Evolutionary conservation across 2,888 invertebrate species (phyloP).

Genomic region (Parapristionchus giblindavisi): DNA sequence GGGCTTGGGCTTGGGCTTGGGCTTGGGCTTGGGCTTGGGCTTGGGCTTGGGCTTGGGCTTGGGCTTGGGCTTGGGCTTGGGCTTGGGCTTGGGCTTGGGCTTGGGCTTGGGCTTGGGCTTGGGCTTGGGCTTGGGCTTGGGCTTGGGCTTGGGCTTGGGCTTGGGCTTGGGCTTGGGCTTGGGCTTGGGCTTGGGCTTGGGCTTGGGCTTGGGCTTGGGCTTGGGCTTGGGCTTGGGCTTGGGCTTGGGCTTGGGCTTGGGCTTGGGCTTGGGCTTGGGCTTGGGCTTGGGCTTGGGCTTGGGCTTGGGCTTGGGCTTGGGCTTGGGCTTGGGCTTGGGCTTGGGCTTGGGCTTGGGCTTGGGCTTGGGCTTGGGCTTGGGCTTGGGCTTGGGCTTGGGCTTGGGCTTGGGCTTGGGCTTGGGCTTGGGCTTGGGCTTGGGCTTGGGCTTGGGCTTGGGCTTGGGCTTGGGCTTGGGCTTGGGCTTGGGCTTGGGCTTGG

Average conservation of each 20-base stretch:
- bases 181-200: slow-evolving; percentile 39
- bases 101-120: slow-evolving; percentile 41
- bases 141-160: slow-evolving; percentile 42
- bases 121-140: slow-evolving; percentile 43
- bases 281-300: slow-evolving; percentile 42
- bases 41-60: slow-evolving; percentile 37
- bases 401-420: slow-evolving; percentile 41
- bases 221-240: slow-evolving; percentile 39
- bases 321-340: slow-evolving; percentile 34
- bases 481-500: slow-evolving; percentile 43
- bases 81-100: slow-evolving; percentile 39
- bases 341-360: slow-evolving; percentile 37
- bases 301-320: slow-evolving; percentile 42
- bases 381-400: slow-evolving; percentile 23
- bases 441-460: slow-evolving; percentile 44
- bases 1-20: slow-evolving; percentile 42
- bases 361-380: slow-evolving; percentile 23
- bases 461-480: slow-evolving; percentile 40
- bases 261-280: slow-evolving; percentile 38
- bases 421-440: slow-evolving; percentile 42
- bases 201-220: slow-evolving; percentile 40
- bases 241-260: slow-evolving; percentile 38
- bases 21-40: slow-evolving; percentile 42
- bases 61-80: slow-evolving; percentile 38
- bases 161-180: slow-evolving; percentile 43